Evolutionary conservation across 92 coral and sea anemone genomes (phyloP), one percentile per base, ranked within the genome.

Genomic region (Hydrozoanthus gracilis): DNA sequence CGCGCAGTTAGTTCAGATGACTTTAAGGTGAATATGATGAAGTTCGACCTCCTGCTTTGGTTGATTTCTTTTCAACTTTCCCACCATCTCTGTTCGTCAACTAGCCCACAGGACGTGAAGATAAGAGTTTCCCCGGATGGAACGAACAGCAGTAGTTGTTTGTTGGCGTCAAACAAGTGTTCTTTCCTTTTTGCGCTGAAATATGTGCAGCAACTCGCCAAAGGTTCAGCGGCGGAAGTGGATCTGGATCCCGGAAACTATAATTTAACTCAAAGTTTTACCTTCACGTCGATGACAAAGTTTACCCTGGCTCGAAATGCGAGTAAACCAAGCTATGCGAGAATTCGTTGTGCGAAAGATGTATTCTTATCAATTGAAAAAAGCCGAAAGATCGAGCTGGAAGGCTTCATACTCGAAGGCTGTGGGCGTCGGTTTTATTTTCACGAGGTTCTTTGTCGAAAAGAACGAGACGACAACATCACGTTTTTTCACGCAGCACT

Each of bases 331-430:
- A 71, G 15, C 35, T 65, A 77, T 62, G 92, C 92, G 76, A 73
- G 82, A 16, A 86, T 94, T 78, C 85, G 90, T 17, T 96, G 98
- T 72, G 11, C 60, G 8, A 44, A 44, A 9, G 79, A 85, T 64
- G 91, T 88, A 15, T 95, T 94, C 61, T 88, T 96, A 14, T 87
- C 95, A 12, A 92, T 93, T 55, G 90, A 84, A 12, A 73, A 73
- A 51, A 86, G 98, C 82, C 78, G 83, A 77, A 91, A 83, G 62
- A 89, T 96, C 52, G 48, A 50, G 16, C 82, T 96, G 17, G 70
- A 83, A 35, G 73, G 82, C 60, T 70, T 93, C 64, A 80, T 47
- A 27, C 83, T 95, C 8, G 82, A 86, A 6, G 84, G 91, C 0
- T 96, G 99, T 65, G 98, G 99, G 1, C 73, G 11, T 79, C 84